phyloP scores from a whole-genome alignment of 2,113 vertebrate genomes.

The Leucosticte australis region DNA sequence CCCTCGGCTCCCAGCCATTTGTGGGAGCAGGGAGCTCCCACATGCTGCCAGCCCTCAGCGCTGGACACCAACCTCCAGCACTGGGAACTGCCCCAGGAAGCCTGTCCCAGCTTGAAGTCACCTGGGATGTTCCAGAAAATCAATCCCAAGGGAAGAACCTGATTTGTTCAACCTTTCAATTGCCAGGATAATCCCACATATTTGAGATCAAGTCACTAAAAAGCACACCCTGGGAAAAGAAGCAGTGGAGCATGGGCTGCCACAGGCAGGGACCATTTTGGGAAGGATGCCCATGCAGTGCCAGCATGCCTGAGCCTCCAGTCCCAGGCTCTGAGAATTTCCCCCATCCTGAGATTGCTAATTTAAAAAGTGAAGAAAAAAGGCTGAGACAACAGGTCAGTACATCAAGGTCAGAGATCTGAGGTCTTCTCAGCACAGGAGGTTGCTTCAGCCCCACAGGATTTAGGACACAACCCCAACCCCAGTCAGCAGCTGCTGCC shows the following conservation, averaged over 20 bases:
- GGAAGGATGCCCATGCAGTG: background rate
- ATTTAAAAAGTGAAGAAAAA: background rate
- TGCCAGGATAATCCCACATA: background rate
- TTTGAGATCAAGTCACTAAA: background rate
- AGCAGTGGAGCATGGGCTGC: background rate
- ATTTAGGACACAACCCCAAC: background rate
- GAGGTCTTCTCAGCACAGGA: background rate
- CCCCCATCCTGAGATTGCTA: background rate
- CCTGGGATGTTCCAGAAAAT: background rate
- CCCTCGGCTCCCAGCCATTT: background rate
- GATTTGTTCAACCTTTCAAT: background rate
- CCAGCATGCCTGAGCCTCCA: background rate
- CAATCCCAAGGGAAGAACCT: background rate
- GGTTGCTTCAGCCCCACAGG: background rate
- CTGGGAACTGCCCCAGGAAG: background rate
- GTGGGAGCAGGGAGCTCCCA: background rate
- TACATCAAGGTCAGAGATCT: background rate
- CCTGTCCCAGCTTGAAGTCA: background rate
- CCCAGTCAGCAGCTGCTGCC: background rate
- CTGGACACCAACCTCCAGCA: background rate
- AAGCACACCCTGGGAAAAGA: background rate
- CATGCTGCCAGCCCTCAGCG: fast-evolving
- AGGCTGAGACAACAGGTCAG: background rate
- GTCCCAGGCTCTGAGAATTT: background rate
- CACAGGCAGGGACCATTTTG: background rate